Evolutionary conservation across 1,140 invertebrate species (phyloP).

Genomic region (Aricia agestis): DNA sequence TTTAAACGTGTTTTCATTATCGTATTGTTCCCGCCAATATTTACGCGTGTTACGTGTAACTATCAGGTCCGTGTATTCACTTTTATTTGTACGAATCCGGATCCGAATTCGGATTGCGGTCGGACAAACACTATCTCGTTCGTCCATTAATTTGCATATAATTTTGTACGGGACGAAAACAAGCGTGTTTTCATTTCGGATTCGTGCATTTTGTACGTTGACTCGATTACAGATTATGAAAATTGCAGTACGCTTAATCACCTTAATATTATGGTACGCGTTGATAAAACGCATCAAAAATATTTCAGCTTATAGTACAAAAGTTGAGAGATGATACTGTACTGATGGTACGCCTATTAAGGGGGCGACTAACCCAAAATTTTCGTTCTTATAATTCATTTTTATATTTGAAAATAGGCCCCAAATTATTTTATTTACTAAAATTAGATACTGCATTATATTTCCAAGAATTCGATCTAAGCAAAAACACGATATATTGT

Average conservation of each 20-base stretch:
- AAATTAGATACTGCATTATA: no score
- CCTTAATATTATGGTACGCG: not conserved
- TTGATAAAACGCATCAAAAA: not conserved
- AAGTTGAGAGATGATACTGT: no score
- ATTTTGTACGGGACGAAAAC: conserved; percentile 16
- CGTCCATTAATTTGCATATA: conserved; percentile 28
- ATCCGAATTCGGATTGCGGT: conserved; percentile 17
- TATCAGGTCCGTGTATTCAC: conserved; percentile 10
- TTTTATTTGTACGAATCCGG: conserved; percentile 13
- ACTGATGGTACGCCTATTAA: no score
- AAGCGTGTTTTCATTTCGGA: conserved; percentile 6
- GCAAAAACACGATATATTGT: no score
- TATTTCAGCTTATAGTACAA: not conserved
- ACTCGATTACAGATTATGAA: conserved; percentile 8
- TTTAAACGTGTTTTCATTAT: conserved; percentile 14
- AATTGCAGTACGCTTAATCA: not conserved
- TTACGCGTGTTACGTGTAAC: conserved; percentile 10
- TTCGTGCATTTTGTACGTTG: not conserved
- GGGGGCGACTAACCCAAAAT: no score
- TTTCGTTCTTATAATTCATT: no score
- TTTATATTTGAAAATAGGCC: no score
- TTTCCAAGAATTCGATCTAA: no score
- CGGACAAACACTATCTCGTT: conserved; percentile 24
- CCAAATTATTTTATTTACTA: no score
- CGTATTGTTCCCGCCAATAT: conserved; percentile 13